These are phyloP conservation scores for Grus americana DNA, from an alignment of 2,113 vertebrate genomes.

Conservation along the genomic window DNA sequence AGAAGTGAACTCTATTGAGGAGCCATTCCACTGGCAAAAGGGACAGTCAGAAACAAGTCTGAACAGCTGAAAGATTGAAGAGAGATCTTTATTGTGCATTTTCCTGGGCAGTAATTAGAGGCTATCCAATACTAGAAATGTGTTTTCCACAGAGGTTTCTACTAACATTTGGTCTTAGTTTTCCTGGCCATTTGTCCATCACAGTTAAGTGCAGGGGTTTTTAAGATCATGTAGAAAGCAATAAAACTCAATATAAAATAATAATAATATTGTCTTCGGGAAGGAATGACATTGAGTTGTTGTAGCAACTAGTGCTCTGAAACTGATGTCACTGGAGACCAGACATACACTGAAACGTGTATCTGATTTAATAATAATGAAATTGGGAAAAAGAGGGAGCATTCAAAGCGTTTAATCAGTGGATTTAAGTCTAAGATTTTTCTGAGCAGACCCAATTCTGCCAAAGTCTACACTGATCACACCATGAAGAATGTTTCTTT, in stretches of 20 bases:
- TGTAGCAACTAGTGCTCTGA: not conserved
- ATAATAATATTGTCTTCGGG: not conserved
- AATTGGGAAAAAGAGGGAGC: not conserved
- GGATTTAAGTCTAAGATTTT: not conserved
- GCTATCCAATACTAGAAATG: not conserved
- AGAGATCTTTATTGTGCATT: slow-evolving; percentile 13
- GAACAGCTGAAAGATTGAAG: slow-evolving; percentile 42
- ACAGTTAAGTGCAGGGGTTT: not conserved
- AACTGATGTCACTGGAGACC: not conserved
- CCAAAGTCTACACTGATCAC: not conserved
- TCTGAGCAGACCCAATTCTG: not conserved
- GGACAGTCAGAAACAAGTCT: not conserved
- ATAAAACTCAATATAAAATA: not conserved
- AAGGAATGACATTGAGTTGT: not conserved
- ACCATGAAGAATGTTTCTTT: not conserved
- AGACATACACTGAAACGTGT: not conserved
- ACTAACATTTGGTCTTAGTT: not conserved
- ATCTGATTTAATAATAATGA: not conserved
- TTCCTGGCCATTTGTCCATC: slow-evolving; percentile 9
- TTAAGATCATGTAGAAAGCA: not conserved
- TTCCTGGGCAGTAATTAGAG: slow-evolving; percentile 12
- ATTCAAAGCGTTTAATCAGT: not conserved
- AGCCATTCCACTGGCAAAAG: not conserved
- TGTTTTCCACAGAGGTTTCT: not conserved
- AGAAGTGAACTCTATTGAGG: not conserved